Base-by-base conservation (phyloP, 2,113 vertebrate genomes). In the Hirundichthys speculiger region DNA sequence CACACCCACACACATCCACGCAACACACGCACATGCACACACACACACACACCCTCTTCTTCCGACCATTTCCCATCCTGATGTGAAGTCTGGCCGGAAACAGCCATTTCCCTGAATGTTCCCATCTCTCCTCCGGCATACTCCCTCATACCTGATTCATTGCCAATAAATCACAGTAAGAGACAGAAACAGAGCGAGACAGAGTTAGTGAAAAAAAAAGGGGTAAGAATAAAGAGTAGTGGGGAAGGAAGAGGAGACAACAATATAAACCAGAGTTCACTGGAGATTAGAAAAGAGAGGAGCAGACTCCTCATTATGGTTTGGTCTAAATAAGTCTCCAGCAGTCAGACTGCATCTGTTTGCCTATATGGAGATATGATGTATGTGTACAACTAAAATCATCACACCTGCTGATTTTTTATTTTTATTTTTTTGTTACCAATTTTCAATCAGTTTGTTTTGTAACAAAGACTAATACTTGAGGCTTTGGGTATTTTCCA, bases 41-140 rank as follows among this genome's bases (percentile, higher is more conserved):
- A 57, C 55, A 68, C 34, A 48, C 48, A 63, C 51, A 50, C 7
- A 57, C 53, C 50, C 63, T 58, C 7, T 25, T 76, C 78, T 77
- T 75, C 74, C 61, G 42, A 76, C 82, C 59, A 83, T 86, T 88
- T 91, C 77, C 88, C 65, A 74, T 74, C 70, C 84, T 84, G 86
- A 85, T 82, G 82, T 84, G 79, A 83, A 87, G 86, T 87, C 84
- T 83, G 86, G 82, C 83, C 82, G 84, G 90, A 89, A 85, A 83
- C 89, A 82, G 77, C 76, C 86, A 85, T 88, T 86, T 91, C 86
- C 88, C 85, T 80, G 82, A 84, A 89, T 76, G 83, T 84, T 86
- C 86, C 80, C 72, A 77, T 84, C 75, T 82, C 74, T 79, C 63
- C 80, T 78, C 77, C 77, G 49, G 70, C 73, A 79, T 80, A 80